Percentiles rank a stretch among this genome's conserved stretches.
Conservation (phyloP, 2,888 invertebrate genomes). For the Laothoe populi region DNA sequence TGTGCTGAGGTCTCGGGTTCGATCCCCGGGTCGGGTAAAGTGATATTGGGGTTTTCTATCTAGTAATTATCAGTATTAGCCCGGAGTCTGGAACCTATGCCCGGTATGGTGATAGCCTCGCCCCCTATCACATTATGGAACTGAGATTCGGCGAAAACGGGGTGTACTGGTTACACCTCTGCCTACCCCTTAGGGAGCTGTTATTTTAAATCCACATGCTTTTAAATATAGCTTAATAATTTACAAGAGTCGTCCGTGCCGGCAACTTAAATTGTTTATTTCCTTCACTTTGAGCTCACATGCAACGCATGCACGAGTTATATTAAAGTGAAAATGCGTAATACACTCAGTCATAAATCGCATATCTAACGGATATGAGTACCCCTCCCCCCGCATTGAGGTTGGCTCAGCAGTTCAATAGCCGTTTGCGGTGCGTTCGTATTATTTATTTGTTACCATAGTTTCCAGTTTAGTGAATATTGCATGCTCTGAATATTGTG, state of each 20-base stretch:
- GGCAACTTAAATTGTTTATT: constrained; percentile 4
- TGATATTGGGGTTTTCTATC: too few relatives aligned
- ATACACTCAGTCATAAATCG: constrained; percentile 14
- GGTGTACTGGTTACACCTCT: too few relatives aligned
- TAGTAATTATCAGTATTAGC: too few relatives aligned
- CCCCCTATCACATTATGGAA: too few relatives aligned
- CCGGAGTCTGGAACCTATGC: too few relatives aligned
- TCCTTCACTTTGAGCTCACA: constrained; percentile 6
- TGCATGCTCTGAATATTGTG: constrained; percentile 56
- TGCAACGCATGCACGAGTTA: constrained; percentile 8
- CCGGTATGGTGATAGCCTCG: too few relatives aligned
- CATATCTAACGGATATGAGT: constrained; percentile 24
- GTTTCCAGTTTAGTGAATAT: constrained; percentile 39
- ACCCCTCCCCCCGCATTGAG: not conserved
- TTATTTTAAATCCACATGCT: not conserved
- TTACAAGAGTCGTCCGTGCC: not conserved
- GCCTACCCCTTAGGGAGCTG: too few relatives aligned
- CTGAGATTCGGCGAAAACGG: too few relatives aligned
- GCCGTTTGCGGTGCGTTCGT: constrained; percentile 32
- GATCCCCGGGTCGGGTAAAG: too few relatives aligned
- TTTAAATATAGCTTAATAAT: not conserved
- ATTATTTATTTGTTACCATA: constrained; percentile 20
- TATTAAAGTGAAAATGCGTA: constrained; percentile 18
- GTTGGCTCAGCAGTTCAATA: constrained; percentile 24
- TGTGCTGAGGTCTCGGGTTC: too few relatives aligned